A percentile compares a stretch with the other conserved stretches of the same genome.
phyloP scores from a whole-genome alignment of 2,797 vertebrate genomes.

The Lagocephalus sceleratus region DNA sequence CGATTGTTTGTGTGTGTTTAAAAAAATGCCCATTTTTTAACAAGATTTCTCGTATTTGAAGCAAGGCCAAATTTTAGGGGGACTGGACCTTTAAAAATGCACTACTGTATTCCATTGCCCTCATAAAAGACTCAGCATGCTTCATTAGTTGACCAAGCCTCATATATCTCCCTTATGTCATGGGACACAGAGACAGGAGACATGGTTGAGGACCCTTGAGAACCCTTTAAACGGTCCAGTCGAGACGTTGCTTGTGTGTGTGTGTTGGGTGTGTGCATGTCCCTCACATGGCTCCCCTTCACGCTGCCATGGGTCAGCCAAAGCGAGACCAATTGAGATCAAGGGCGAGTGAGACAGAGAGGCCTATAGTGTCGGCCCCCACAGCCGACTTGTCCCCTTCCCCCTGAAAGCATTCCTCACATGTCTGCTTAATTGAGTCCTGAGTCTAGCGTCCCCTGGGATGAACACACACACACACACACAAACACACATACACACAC shows the following conservation, averaged over 20 bases:
- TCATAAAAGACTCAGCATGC: constrained; percentile 43
- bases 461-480: constrained; percentile 32
- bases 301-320: constrained; percentile 66
- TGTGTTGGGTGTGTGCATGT: constrained; percentile 22
- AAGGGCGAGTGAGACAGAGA: constrained; percentile 65
- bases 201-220: constrained; percentile 48
- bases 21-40: too few relatives aligned
- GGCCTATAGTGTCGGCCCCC: constrained; percentile 60
- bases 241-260: constrained; percentile 53
- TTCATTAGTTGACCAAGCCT: constrained; percentile 54
- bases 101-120: constrained; percentile 32
- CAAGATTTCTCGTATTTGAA: too few relatives aligned
- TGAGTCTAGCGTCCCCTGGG: constrained; percentile 64
- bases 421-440: constrained; percentile 78
- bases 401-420: constrained; percentile 77
- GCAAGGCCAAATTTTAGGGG: constrained; percentile 7
- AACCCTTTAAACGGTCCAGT: constrained; percentile 58
- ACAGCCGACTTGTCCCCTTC: constrained; percentile 68
- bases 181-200: constrained; percentile 32
- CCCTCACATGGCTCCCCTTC: constrained; percentile 64
- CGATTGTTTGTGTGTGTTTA: too few relatives aligned
- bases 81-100: constrained; percentile 28
- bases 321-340: constrained; percentile 74
- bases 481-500: constrained; percentile 18
- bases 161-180: constrained; percentile 46